Evolutionary conservation across 2,113 vertebrate species (phyloP).

Genomic region (Corythoichthys haematopterus): DNA sequence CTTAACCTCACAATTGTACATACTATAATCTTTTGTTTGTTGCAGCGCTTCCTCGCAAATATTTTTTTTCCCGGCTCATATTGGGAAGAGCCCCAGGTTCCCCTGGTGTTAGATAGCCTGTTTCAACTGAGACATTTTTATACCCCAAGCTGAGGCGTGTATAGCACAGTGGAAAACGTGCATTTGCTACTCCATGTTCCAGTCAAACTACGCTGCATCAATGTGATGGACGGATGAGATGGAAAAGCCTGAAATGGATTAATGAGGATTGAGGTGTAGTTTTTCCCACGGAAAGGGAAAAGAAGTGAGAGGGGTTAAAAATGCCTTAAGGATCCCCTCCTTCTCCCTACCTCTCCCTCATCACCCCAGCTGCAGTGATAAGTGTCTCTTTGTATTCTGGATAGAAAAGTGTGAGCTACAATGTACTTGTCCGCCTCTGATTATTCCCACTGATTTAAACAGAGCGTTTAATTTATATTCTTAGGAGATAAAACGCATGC

Average conservation of each 20-base stretch:
- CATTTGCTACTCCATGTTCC: neutral
- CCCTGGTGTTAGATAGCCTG: neutral
- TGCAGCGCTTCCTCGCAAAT: neutral
- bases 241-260: conserved; percentile 44
- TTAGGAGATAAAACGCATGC: conserved; percentile 57
- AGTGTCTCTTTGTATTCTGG: conserved; percentile 74
- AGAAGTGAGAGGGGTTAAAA: conserved; percentile 62
- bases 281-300: conserved; percentile 50
- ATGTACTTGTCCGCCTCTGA: conserved; percentile 70
- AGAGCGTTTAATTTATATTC: conserved; percentile 64
- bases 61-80: neutral
- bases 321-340: conserved; percentile 36
- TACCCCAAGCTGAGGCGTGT: neutral
- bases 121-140: neutral
- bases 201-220: neutral
- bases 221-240: neutral
- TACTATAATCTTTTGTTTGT: neutral
- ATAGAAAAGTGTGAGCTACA: conserved; percentile 67
- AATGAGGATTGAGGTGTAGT: conserved; percentile 40
- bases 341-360: conserved; percentile 4
- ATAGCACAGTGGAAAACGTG: neutral
- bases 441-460: conserved; percentile 58
- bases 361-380: conserved; percentile 72
- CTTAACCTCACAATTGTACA: neutral
- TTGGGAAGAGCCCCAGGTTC: too few relatives aligned